A percentile compares a stretch with the other conserved stretches of the same genome.
These are phyloP conservation scores for Temnothorax longispinosus DNA, from an alignment of 1,140 invertebrate species.

Conservation along the genomic window DNA sequence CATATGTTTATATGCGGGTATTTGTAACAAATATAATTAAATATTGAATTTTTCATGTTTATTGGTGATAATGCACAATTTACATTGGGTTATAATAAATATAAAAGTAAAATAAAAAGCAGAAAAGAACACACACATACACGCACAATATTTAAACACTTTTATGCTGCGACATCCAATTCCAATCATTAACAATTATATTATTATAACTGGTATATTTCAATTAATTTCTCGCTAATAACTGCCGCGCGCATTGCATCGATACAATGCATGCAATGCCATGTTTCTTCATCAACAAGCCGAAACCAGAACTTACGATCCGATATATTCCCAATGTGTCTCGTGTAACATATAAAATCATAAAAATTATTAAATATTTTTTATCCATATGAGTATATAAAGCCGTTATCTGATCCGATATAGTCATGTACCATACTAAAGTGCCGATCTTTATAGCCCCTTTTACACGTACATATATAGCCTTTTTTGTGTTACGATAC, in stretches of 20 bases:
- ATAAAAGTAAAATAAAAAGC: background rate
- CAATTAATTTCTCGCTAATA: slow-evolving; percentile 25
- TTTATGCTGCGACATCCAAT: background rate
- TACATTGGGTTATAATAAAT: background rate
- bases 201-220: background rate
- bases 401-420: background rate
- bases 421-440: background rate
- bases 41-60: background rate
- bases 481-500: background rate
- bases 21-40: background rate
- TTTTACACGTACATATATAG: background rate
- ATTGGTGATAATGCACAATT: background rate
- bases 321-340: background rate
- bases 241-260: background rate
- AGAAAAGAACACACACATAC: no score
- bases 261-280: background rate
- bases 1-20: background rate
- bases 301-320: slow-evolving; percentile 18
- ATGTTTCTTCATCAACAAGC: background rate
- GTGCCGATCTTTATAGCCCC: background rate
- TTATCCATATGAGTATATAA: background rate
- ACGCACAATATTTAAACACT: background rate
- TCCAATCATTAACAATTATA: background rate
- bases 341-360: background rate
- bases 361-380: slow-evolving; percentile 23